These are phyloP conservation scores for Capitulum mitella DNA, from an alignment of 2,888 invertebrate genomes.

Conservation along the genomic window DNA sequence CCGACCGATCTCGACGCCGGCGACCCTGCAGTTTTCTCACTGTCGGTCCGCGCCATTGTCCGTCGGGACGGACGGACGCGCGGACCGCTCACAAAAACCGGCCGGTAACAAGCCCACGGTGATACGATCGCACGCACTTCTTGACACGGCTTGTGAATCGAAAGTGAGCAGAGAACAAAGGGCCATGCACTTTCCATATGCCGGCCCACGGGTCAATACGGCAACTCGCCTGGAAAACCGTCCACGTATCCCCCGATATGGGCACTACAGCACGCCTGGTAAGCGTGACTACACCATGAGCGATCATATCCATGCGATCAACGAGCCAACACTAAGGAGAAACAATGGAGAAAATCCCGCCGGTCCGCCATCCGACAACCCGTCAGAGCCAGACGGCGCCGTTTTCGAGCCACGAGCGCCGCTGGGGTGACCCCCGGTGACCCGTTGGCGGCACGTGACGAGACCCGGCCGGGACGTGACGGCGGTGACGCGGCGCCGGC, in stretches of 20 bases:
- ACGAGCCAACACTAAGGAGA: background rate
- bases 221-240: background rate
- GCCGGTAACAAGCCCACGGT: background rate
- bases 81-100: constrained; percentile 13
- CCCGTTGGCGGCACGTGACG: background rate
- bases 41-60: too few relatives aligned
- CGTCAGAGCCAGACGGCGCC: background rate
- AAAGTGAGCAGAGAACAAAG: background rate
- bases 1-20: too few relatives aligned
- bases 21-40: too few relatives aligned
- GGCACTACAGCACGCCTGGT: background rate
- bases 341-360: background rate
- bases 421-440: background rate
- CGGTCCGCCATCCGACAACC: background rate
- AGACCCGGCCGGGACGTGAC: background rate
- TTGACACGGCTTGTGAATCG: background rate
- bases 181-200: background rate
- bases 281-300: background rate
- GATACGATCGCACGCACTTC: background rate
- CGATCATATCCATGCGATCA: background rate
- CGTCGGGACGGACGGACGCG: background rate
- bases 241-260: background rate
- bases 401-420: background rate
- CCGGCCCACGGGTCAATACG: background rate
- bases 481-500: background rate